Evolutionary conservation across 2,113 vertebrate genomes (phyloP).

Genomic region (Oncorhynchus tshawytscha): DNA sequence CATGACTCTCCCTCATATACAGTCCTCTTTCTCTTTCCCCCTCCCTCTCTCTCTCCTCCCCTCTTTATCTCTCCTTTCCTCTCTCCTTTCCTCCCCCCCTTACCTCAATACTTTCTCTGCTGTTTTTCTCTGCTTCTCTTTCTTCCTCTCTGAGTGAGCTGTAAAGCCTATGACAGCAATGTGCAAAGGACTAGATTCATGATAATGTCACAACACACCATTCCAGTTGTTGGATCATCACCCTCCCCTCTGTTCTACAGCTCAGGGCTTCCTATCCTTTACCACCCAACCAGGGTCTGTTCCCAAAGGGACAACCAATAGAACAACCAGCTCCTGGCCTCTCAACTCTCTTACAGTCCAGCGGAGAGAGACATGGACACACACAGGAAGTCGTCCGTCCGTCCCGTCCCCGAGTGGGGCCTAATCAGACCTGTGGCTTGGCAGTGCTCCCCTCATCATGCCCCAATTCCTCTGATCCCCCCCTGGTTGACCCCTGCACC

Average conservation of each 20-base stretch:
- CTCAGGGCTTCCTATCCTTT: no score
- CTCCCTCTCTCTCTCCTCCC: background rate
- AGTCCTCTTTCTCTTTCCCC: background rate
- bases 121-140: background rate
- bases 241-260: background rate
- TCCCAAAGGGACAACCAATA: no score
- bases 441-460: background rate
- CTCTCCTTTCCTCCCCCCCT: background rate
- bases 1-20: background rate
- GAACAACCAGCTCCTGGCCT: no score
- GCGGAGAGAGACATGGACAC: slow-evolving; percentile 20
- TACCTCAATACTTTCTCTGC: background rate
- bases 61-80: background rate
- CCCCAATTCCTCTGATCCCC: slow-evolving; percentile 20
- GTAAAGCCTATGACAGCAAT: background rate
- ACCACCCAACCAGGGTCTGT: no score
- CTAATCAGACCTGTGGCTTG: slow-evolving; percentile 36
- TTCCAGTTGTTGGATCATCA: background rate
- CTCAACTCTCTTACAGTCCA: slow-evolving; percentile 7
- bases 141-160: background rate
- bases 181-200: background rate
- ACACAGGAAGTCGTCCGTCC: slow-evolving; percentile 49
- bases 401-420: slow-evolving; percentile 32
- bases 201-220: background rate
- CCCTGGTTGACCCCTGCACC: slow-evolving; percentile 9